Evolutionary conservation across 2,797 vertebrate species (phyloP).

Genomic region (Otus scops): DNA sequence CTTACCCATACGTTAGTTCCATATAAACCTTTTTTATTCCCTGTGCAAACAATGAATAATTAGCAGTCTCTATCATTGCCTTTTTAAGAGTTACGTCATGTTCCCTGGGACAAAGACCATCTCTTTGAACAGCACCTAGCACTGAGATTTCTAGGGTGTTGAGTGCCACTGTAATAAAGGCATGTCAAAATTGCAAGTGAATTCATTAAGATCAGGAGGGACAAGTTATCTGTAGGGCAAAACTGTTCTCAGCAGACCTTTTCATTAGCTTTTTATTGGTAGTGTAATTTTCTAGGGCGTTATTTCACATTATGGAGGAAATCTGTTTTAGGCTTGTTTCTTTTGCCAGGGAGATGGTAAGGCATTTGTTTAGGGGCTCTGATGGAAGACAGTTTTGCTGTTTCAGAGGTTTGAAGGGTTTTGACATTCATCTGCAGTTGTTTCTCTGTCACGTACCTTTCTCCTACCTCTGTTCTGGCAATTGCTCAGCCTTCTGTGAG

Average conservation of each 20-base stretch:
- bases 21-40: conserved; percentile 22
- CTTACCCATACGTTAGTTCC: not conserved
- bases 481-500: not conserved
- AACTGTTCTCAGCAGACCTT: not conserved
- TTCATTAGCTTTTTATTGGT: not conserved
- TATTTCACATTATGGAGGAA: not conserved
- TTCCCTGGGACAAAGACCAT: not conserved
- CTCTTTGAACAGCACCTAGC: conserved; percentile 1
- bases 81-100: not conserved
- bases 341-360: not conserved
- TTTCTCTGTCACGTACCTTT: not conserved
- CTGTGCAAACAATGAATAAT: conserved; percentile 26
- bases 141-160: not conserved
- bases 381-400: not conserved
- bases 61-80: not conserved
- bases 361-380: not conserved
- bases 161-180: not conserved
- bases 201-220: not conserved
- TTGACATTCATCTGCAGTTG: not conserved
- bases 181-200: not conserved
- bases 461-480: not conserved
- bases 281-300: not conserved
- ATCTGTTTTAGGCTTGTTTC: not conserved
- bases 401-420: not conserved
- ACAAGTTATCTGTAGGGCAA: conserved; percentile 18